Evolutionary conservation across 2,888 invertebrate genomes (phyloP).

Genomic region (Scaptomyza polygonia): DNA sequence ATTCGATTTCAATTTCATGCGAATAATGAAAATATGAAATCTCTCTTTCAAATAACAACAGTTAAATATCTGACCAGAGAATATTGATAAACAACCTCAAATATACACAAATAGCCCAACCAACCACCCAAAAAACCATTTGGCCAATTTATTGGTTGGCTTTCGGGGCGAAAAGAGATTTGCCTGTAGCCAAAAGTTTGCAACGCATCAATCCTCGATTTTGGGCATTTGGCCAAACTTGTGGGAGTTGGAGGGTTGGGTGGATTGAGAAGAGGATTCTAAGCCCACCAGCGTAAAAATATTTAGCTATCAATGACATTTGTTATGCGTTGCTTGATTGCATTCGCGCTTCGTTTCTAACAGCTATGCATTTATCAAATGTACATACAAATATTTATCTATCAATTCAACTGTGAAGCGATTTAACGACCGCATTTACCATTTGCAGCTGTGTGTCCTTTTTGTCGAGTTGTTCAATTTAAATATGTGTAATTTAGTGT

Average conservation of each 20-base stretch:
- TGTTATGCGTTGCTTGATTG: conserved; percentile 76
- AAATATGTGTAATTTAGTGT: conserved; percentile 20
- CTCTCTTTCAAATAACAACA: conserved; percentile 63
- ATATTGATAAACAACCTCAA: conserved; percentile 79
- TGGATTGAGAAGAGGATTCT: background rate
- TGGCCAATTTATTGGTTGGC: conserved; percentile 71
- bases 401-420: conserved; percentile 45
- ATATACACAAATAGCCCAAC: background rate
- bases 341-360: conserved; percentile 64
- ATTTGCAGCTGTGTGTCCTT: conserved; percentile 33
- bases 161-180: conserved; percentile 32
- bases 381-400: conserved; percentile 46
- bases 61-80: conserved; percentile 67
- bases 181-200: conserved; percentile 58
- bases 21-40: conserved; percentile 11
- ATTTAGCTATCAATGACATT: conserved; percentile 74
- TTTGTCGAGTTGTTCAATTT: conserved; percentile 11
- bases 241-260: background rate
- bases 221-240: conserved; percentile 37
- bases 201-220: conserved; percentile 76
- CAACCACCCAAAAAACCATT: conserved; percentile 42
- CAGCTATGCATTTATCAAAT: conserved; percentile 65
- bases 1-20: conserved; percentile 37
- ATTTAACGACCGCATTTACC: conserved; percentile 40
- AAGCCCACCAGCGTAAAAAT: conserved; percentile 35